These are phyloP conservation scores for Alitta virens DNA, from an alignment of 2,888 invertebrate genomes.

Conservation along the genomic window DNA sequence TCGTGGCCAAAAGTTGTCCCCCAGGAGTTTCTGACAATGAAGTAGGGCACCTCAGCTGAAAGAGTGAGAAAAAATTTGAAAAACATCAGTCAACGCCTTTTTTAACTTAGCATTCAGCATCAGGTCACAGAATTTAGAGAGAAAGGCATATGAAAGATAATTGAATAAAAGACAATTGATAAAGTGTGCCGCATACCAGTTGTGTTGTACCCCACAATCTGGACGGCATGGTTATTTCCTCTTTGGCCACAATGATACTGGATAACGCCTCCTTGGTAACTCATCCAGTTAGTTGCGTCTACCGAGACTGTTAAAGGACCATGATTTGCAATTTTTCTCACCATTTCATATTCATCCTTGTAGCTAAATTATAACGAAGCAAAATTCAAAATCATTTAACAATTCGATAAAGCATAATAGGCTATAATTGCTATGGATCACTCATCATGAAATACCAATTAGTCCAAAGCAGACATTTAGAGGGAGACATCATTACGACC, in stretches of 20 bases:
- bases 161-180: not conserved
- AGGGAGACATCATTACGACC: too few species aligned
- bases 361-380: not conserved
- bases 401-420: too few species aligned
- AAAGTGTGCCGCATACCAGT: conserved; percentile 59
- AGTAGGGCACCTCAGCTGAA: conserved; percentile 67
- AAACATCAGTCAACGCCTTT: not conserved
- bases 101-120: not conserved
- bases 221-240: conserved; percentile 77
- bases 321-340: conserved; percentile 65
- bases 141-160: too few species aligned
- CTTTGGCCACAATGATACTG: conserved; percentile 73
- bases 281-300: conserved; percentile 81
- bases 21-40: conserved; percentile 85
- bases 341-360: conserved; percentile 54
- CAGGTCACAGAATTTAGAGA: too few species aligned
- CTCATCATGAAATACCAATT: too few species aligned
- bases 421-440: too few species aligned
- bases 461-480: too few species aligned
- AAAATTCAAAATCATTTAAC: too few species aligned
- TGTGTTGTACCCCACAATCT: conserved; percentile 79
- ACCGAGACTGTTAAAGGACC: conserved; percentile 80
- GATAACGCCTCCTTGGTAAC: conserved; percentile 81
- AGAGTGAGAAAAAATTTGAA: not conserved
- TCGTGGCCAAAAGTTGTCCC: conserved; percentile 72